Evolutionary conservation across 2,113 vertebrate genomes (phyloP), one percentile per base, ranked within the genome.

Genomic region (Sciurus niger): DNA sequence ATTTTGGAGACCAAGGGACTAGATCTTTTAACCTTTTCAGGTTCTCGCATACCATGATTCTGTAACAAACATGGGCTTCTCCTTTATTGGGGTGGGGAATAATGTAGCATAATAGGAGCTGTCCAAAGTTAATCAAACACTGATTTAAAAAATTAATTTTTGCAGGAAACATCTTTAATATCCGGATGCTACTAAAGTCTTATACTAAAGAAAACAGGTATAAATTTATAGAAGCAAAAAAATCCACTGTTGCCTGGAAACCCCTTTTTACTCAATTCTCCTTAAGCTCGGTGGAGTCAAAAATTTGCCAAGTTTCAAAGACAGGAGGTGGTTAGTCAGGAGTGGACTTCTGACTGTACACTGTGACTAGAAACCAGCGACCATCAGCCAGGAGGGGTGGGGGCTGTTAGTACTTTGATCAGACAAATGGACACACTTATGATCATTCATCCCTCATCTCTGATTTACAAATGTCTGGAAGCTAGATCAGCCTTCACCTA

Each of bases 131-230:
- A 37, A 80, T 80, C 58, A 89, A 74, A 51, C 17, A 74, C 18
- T 80, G 34, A 12, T 90, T 94, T 79, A 89, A 83, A 25, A 83
- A 14, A 83, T 30, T 53, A 51, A 43, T 37, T 82, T 95, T 80
- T 88, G 16, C 53, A 28, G 87, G 77, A 76, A 86, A 90, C 40
- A 70, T 93, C n/a, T 88, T 94, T 88, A 70, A 20, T 90, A 74
- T 80, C 74, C 76, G n/a, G 77, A 63, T 55, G 40, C 34, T 53
- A 83, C 24, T 93, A 74, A 84, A 51, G n/a, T 53, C 37, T 32
- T 90, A 72, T 88, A 74, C 65, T 79, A 93, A 95, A 93, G 60
- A 91, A 88, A 73, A 76, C 63, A 93, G 58, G 80, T 88, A 12
- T 68, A 68, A 74, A 70, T 76, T 74, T 78, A 51, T 40, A 34